A percentile compares a stretch with the other conserved stretches of the same genome.
phyloP scores from a whole-genome alignment of 2,113 vertebrate species.

The Alosa alosa region DNA sequence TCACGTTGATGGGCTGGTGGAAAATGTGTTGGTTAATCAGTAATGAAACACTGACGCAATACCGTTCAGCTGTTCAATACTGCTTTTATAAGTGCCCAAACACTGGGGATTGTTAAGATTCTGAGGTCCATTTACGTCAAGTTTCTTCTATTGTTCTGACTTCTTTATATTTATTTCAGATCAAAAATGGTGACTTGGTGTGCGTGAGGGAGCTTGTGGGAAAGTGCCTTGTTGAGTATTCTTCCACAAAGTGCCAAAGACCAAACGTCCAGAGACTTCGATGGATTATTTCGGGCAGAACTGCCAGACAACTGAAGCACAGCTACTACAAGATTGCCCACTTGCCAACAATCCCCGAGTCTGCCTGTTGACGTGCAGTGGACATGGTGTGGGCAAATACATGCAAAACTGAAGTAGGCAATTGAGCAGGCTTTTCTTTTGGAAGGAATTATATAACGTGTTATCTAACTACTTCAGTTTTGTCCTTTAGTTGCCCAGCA shows the following conservation, averaged over 20 bases:
- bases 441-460: neutral
- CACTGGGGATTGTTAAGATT: neutral
- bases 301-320: slow-evolving; percentile 87
- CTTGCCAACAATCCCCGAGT: slow-evolving; percentile 95
- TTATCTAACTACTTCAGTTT: neutral
- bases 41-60: neutral
- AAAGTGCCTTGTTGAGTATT: slow-evolving; percentile 90
- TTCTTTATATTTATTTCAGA: slow-evolving; percentile 60
- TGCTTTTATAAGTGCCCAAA: neutral
- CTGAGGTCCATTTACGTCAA: neutral
- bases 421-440: slow-evolving; percentile 50
- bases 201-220: slow-evolving; percentile 85
- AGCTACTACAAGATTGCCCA: slow-evolving; percentile 93
- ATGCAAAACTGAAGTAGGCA: neutral
- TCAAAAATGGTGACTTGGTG: slow-evolving; percentile 81
- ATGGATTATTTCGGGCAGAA: slow-evolving; percentile 93
- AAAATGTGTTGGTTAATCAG: neutral
- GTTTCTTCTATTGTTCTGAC: neutral
- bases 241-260: slow-evolving; percentile 84
- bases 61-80: neutral
- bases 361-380: slow-evolving; percentile 64
- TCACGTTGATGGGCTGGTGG: neutral
- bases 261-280: slow-evolving; percentile 88
- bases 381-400: neutral
- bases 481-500: neutral